Base-by-base conservation (phyloP, 2,888 invertebrate species). In the Chymomyza caudatula region DNA sequence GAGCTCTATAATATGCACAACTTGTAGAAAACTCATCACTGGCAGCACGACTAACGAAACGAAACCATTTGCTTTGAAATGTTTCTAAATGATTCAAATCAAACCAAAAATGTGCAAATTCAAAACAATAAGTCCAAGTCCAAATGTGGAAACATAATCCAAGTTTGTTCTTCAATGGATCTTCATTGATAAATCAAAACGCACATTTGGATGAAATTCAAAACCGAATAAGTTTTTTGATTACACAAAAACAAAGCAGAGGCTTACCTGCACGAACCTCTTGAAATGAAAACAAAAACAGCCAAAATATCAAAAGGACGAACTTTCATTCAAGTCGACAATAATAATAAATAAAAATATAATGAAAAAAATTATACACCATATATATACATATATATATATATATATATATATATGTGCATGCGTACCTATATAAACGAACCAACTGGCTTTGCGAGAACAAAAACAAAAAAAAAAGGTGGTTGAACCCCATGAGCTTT, bases 151-250 rank as follows among this genome's bases (percentile, higher is more conserved):
- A n/a, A n/a, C n/a, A n/a, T n/a, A n/a, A n/a, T n/a, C n/a, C n/a
- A n/a, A n/a, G n/a, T n/a, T n/a, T n/a, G 8, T 37, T 11, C 29
- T 37, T 11, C 8, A 37, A 37, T 37, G 29, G 2, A 37, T 8
- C 29, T 37, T 37, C 29, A 37, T 37, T 37, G 29, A 37, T 37
- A 68, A 77, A 73, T 80, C 65, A 68, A 65, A 68, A 62, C 68
- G 75, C 67, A 63, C 75, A 76, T 67, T 65, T 11, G 55, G 64
- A 51, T 72, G 82, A 81, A 78, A 78, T 66, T 81, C 56, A 81
- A 82, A 76, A 78, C 77, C 64, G 55, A 11, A 67, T 76, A 60
- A 49, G 20, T 42, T 44, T 37, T 37, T 37, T 37, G 29, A 37
- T 37, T 37, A 11, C 8, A 37, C 20, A 64, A 54, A 51, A 55